Evolutionary conservation across 2,113 vertebrate species (phyloP).

Genomic region (Tursiops truncatus): DNA sequence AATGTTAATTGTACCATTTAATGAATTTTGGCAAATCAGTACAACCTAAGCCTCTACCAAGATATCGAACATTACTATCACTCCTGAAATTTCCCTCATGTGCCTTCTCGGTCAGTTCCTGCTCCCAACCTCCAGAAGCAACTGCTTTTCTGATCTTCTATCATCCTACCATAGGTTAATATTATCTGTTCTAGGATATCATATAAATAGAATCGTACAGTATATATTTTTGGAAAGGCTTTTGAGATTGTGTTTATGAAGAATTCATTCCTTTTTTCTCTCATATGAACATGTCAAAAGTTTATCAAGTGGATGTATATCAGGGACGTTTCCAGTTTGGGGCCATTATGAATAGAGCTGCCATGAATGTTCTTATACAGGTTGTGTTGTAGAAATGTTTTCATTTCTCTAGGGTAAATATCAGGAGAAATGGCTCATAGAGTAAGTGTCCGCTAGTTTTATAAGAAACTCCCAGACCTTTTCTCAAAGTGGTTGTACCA

Average conservation of each 20-base stretch:
- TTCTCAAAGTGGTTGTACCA: background rate
- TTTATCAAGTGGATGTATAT: background rate
- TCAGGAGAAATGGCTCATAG: background rate
- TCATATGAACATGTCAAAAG: background rate
- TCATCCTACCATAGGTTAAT: background rate
- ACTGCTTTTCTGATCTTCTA: background rate
- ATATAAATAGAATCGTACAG: background rate
- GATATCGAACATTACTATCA: background rate
- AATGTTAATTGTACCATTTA: conserved; percentile 7
- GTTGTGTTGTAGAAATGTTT: background rate
- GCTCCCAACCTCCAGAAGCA: background rate
- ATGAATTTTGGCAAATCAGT: background rate
- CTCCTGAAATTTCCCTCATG: background rate
- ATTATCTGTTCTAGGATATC: background rate
- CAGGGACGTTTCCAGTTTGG: conserved; percentile 30
- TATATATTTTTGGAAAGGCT: conserved; percentile 23
- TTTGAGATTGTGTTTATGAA: conserved; percentile 37
- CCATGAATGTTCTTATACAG: background rate
- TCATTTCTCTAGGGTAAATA: conserved; percentile 29
- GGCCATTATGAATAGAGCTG: background rate
- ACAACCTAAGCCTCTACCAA: background rate
- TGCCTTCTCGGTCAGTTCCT: background rate
- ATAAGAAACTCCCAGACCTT: background rate
- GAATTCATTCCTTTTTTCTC: conserved; percentile 10
- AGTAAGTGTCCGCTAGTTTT: background rate